phyloP scores from a whole-genome alignment of 1,140 invertebrate species.

The Antheraea mylitta region DNA sequence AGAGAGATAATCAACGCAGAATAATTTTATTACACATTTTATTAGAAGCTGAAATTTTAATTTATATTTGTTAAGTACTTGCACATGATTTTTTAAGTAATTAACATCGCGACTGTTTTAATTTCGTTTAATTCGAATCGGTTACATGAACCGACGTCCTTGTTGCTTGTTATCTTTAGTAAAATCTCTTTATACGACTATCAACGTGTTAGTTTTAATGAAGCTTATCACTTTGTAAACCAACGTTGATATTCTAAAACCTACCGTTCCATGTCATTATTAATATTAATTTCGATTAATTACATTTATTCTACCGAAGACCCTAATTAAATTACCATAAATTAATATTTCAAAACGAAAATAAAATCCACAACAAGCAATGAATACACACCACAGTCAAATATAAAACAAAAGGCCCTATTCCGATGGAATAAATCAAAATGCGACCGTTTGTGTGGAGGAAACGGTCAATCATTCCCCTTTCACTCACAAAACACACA shows the following conservation, averaged over 20 bases:
- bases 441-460: constrained; percentile 48
- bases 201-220: not conserved
- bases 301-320: constrained; percentile 12
- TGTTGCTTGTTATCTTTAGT: too few relatives aligned
- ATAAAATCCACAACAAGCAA: constrained; percentile 17
- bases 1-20: too few relatives aligned
- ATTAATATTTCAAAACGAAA: constrained; percentile 28
- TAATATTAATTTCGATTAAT: constrained; percentile 7
- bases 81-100: too few relatives aligned
- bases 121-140: too few relatives aligned
- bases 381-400: constrained; percentile 36
- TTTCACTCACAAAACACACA: constrained; percentile 29
- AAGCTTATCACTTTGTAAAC: not conserved
- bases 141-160: too few relatives aligned
- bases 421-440: constrained; percentile 51
- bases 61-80: too few relatives aligned
- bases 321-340: constrained; percentile 34
- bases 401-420: constrained; percentile 55
- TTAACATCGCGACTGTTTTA: too few relatives aligned
- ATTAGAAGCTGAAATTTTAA: too few relatives aligned
- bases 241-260: not conserved
- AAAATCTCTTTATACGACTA: too few relatives aligned
- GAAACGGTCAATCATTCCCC: constrained; percentile 66
- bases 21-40: too few relatives aligned
- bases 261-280: not conserved